Percentiles rank a stretch among this genome's conserved stretches.
Evolutionary conservation across 2,797 vertebrate genomes (phyloP).

Genomic region (Cyclopterus lumpus): DNA sequence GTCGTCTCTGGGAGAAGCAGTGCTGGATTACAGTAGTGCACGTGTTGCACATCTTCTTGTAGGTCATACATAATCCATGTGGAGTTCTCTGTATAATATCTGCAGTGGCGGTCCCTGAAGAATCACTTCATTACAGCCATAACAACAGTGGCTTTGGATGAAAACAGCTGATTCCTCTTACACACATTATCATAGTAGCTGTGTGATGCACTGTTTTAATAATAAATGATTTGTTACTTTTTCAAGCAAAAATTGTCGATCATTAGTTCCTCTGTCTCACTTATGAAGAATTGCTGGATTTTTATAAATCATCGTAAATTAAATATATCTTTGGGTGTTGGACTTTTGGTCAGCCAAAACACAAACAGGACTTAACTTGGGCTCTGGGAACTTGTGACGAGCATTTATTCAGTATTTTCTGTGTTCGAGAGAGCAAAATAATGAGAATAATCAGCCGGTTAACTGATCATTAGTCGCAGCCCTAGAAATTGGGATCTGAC

Average conservation of each 20-base stretch:
- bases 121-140: slow-evolving; percentile 13
- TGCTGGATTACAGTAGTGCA: slow-evolving; percentile 27
- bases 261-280: neutral
- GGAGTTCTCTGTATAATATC: slow-evolving; percentile 23
- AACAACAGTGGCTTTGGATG: slow-evolving; percentile 10
- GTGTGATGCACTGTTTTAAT: neutral
- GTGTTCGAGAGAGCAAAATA: neutral
- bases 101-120: neutral
- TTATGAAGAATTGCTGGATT: neutral
- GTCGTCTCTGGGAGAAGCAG: slow-evolving; percentile 3
- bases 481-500: neutral
- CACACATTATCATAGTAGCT: neutral
- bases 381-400: neutral
- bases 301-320: neutral
- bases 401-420: neutral
- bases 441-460: neutral
- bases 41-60: slow-evolving; percentile 18
- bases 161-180: neutral
- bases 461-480: neutral
- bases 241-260: neutral
- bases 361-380: neutral
- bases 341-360: no score
- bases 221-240: neutral
- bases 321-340: neutral
- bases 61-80: slow-evolving; percentile 46